phyloP scores from a whole-genome alignment of 2,888 invertebrate genomes.

The Octonoba sinensis region DNA sequence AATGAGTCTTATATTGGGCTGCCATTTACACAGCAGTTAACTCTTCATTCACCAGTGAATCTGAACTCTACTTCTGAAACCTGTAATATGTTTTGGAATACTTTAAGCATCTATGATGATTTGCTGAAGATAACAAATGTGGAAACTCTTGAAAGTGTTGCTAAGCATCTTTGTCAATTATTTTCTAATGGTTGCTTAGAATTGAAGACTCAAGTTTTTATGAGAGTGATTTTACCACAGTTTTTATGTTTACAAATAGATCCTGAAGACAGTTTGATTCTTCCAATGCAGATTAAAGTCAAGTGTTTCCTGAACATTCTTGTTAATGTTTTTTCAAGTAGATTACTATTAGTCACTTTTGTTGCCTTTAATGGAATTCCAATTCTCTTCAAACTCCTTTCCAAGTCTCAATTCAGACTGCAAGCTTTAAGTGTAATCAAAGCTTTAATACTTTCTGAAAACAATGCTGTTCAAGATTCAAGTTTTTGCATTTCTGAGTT shows the following conservation, averaged over 20 bases:
- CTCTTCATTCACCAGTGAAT: too few relatives aligned
- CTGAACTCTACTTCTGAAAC: neutral
- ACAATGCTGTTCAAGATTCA: constrained; percentile 5
- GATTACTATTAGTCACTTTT: constrained; percentile 24
- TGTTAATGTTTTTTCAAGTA: constrained; percentile 22
- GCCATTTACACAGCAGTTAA: too few relatives aligned
- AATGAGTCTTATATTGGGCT: neutral
- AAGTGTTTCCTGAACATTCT: constrained; percentile 46
- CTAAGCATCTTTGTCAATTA: constrained; percentile 41
- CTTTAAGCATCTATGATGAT: constrained; percentile 38
- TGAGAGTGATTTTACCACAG: constrained; percentile 45
- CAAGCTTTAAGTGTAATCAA: constrained; percentile 26
- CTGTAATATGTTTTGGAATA: constrained; percentile 19
- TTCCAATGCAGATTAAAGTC: constrained; percentile 21
- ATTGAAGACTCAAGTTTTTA: constrained; percentile 43
- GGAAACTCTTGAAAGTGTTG: constrained; percentile 35
- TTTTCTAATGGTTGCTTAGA: constrained; percentile 39
- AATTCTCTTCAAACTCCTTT: constrained; percentile 25
- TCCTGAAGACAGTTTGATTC: neutral
- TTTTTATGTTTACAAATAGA: constrained; percentile 25
- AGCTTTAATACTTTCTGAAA: constrained; percentile 48
- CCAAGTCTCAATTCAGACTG: constrained; percentile 24
- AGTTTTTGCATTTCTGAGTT: too few relatives aligned
- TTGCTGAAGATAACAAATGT: constrained; percentile 19
- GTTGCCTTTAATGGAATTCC: constrained; percentile 29